Evolutionary conservation across 2,888 invertebrate species (phyloP).

Genomic region (Eristalis tenax): DNA sequence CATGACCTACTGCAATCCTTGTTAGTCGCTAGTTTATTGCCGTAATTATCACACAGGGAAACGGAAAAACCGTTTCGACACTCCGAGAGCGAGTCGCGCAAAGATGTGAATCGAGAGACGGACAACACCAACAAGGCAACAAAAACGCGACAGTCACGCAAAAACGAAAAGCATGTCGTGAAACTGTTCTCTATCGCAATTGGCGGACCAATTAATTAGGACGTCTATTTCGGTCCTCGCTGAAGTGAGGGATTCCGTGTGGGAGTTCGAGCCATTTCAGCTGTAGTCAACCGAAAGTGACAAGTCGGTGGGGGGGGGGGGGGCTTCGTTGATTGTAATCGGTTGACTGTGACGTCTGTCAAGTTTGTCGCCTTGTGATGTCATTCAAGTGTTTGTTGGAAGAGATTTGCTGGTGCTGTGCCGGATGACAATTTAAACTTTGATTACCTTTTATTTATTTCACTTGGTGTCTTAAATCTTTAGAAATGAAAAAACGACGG

Average conservation of each 20-base stretch:
- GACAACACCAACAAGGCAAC: constrained; percentile 9
- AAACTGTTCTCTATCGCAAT: constrained; percentile 66
- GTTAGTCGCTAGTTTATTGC: constrained; percentile 71
- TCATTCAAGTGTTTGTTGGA: background rate
- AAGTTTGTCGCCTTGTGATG: background rate
- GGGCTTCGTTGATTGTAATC: background rate
- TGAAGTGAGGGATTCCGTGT: constrained; percentile 64
- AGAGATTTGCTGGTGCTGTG: background rate
- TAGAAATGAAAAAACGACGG: too few species aligned
- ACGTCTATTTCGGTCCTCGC: constrained; percentile 58
- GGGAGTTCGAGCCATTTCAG: constrained; percentile 32
- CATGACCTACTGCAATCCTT: constrained; percentile 71
- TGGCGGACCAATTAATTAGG: constrained; percentile 70
- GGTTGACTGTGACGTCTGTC: background rate
- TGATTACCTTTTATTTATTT: too few species aligned
- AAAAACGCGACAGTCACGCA: constrained; percentile 59
- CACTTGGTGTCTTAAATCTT: too few species aligned
- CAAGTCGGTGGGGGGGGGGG: background rate
- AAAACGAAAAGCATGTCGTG: constrained; percentile 70
- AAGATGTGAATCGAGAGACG: constrained; percentile 6
- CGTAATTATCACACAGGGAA: constrained; percentile 66
- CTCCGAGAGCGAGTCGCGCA: constrained; percentile 32
- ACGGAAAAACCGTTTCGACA: constrained; percentile 58
- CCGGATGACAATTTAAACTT: background rate
- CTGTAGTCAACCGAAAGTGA: background rate